These are phyloP conservation scores for Diabrotica virgifera DNA, from an alignment of 1,140 invertebrate genomes.

Conservation along the genomic window DNA sequence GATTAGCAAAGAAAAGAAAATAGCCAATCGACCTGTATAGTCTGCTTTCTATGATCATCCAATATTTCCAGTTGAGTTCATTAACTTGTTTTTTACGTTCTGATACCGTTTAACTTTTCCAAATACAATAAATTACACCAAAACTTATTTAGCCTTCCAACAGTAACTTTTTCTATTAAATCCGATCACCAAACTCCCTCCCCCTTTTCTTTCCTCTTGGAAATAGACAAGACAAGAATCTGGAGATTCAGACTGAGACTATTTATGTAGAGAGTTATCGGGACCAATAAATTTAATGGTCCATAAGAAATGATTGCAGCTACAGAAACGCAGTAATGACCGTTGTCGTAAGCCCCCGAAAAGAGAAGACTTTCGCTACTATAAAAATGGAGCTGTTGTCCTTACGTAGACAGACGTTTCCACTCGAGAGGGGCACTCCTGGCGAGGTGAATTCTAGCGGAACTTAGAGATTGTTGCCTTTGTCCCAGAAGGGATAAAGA, in stretches of 20 bases:
- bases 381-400: too few species aligned
- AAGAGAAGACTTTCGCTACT: too few species aligned
- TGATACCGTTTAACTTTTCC: too few species aligned
- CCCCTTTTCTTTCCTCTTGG: not conserved
- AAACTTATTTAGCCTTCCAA: too few species aligned
- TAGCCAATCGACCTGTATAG: too few species aligned
- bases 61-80: too few species aligned
- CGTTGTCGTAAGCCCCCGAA: not conserved
- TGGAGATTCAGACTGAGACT: conserved; percentile 6
- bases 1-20: too few species aligned
- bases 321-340: not conserved
- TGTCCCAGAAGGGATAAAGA: too few species aligned
- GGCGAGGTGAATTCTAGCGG: not conserved
- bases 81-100: too few species aligned
- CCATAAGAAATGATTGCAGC: conserved; percentile 30
- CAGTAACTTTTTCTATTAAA: conserved; percentile 6
- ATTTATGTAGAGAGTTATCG: conserved; percentile 32
- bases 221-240: not conserved
- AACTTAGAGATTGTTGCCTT: not conserved
- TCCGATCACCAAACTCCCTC: not conserved
- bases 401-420: not conserved
- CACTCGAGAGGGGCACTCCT: not conserved
- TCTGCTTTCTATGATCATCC: too few species aligned
- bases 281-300: conserved; percentile 34
- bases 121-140: too few species aligned